Evolutionary conservation across 2,113 vertebrate genomes (phyloP), one percentile per base, ranked within the genome.

Genomic region (Sceloporus tristichus): DNA sequence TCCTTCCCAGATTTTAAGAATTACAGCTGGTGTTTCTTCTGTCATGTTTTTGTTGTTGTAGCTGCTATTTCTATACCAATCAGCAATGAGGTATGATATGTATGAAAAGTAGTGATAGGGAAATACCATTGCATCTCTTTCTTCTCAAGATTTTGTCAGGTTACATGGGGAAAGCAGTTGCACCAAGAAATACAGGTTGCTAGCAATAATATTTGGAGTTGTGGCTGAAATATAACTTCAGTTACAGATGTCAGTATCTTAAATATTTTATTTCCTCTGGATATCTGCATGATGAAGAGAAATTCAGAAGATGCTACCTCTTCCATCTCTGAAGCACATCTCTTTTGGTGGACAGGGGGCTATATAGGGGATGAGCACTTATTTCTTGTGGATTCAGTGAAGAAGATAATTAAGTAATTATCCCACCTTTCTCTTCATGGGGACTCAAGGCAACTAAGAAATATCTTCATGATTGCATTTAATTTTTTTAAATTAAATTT

Each of bases 1-100:
- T 42, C 81, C 90, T 92, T 88, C 74, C 90, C 54, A 83, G 0
- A 76, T 19, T 70, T 91, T 70, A 71, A 62, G 78, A 25, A 34
- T 89, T 0, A 1, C 1, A 68, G 9, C 65, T 90, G 21, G 66
- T 25, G 1, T 88, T 87, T 90, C 8, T 89, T 29, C n/a, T 84
- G 42, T 82, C 18, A 11, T 40, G 66, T 48, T 62, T 65, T 13
- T 29, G 68, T 75, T 85, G 77, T 84, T 87, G 76, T 88, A 10
- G 38, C 0, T 27, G 10, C 85, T 56, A 34, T 56, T 81, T 48
- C 87, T 83, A 77, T 0, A 3, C 85, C 34, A 73, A n/a, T 78
- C 88, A 48, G 66, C 14, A 89, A 3, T 18, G 68, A 48, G 82
- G 85, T 78, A n/a, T 38, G 79, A 85, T 76, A n/a, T 16, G 53